Evolutionary conservation across 2,888 invertebrate genomes (phyloP).

Genomic region (Drosophila anceps): DNA sequence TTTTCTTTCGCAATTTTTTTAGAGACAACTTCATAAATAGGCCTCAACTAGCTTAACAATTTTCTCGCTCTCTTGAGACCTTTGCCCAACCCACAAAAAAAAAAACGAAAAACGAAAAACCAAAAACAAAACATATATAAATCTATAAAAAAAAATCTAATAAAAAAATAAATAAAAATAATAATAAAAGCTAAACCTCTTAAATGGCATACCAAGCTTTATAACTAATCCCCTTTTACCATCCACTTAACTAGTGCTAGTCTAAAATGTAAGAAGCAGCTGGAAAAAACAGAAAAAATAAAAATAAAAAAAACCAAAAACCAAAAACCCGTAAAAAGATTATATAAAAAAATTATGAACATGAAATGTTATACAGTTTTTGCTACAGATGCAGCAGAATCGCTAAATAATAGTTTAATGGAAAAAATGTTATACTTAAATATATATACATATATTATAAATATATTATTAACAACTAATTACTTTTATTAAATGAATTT

Average conservation of each 20-base stretch:
- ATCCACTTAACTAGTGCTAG: constrained; percentile 70
- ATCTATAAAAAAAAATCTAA: constrained; percentile 28
- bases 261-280: constrained; percentile 51
- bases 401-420: constrained; percentile 75
- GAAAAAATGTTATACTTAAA: constrained; percentile 69
- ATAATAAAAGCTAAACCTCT: constrained; percentile 49
- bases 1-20: constrained; percentile 1
- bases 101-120: constrained; percentile 9
- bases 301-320: constrained; percentile 13
- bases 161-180: constrained; percentile 16
- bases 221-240: constrained; percentile 69
- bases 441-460: constrained; percentile 65
- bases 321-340: constrained; percentile 35
- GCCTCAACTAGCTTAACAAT: constrained; percentile 52
- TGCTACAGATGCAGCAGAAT: constrained; percentile 62
- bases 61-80: constrained; percentile 57
- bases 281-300: constrained; percentile 19
- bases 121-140: constrained; percentile 23
- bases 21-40: constrained; percentile 28
- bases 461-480: constrained; percentile 48
- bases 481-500: constrained; percentile 59
- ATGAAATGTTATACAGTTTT: constrained; percentile 61
- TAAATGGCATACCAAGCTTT: constrained; percentile 62
- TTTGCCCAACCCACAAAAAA: constrained; percentile 29
- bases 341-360: constrained; percentile 38